These are phyloP conservation scores for Danaus chrysippus DNA, from an alignment of 2,888 invertebrate species.

Conservation along the genomic window DNA sequence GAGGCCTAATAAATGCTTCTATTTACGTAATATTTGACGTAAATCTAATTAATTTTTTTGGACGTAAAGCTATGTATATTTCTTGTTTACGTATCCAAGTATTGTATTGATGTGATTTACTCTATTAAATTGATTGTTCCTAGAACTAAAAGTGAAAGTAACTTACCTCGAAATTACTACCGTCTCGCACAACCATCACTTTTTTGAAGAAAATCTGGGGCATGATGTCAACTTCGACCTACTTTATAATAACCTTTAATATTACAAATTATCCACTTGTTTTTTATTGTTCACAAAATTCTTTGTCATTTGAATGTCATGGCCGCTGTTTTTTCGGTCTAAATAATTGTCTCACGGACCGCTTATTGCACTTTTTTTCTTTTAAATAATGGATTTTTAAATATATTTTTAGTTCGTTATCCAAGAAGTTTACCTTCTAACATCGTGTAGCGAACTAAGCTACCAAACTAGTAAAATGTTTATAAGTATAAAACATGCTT, in stretches of 20 bases:
- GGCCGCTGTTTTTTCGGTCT: slow-evolving; percentile 16
- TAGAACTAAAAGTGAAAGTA: slow-evolving; percentile 65
- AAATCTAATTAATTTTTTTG: too few species aligned
- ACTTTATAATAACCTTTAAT: slow-evolving; percentile 18
- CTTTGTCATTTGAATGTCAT: slow-evolving; percentile 33
- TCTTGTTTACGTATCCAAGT: too few species aligned
- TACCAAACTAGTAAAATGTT: slow-evolving; percentile 66
- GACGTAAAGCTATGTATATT: too few species aligned
- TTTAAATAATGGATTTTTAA: slow-evolving; percentile 3
- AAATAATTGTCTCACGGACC: background rate
- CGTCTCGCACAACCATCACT: slow-evolving; percentile 73
- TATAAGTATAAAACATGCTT: slow-evolving; percentile 70
- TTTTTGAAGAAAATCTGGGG: slow-evolving; percentile 78
- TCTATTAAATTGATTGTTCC: slow-evolving; percentile 21
- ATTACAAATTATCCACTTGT: slow-evolving; percentile 25
- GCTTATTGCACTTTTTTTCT: background rate
- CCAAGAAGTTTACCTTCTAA: slow-evolving; percentile 64
- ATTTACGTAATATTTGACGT: too few species aligned
- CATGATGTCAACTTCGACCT: slow-evolving; percentile 60
- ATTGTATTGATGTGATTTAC: slow-evolving; percentile 15
- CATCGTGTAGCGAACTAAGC: slow-evolving; percentile 67
- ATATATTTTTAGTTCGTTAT: background rate
- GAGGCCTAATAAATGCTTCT: too few species aligned
- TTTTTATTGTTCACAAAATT: slow-evolving; percentile 26
- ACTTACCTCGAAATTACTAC: slow-evolving; percentile 70